Evolutionary conservation across 1,140 invertebrate species (phyloP), one percentile per base, ranked within the genome.

Genomic region (Bradysia coprophila): DNA sequence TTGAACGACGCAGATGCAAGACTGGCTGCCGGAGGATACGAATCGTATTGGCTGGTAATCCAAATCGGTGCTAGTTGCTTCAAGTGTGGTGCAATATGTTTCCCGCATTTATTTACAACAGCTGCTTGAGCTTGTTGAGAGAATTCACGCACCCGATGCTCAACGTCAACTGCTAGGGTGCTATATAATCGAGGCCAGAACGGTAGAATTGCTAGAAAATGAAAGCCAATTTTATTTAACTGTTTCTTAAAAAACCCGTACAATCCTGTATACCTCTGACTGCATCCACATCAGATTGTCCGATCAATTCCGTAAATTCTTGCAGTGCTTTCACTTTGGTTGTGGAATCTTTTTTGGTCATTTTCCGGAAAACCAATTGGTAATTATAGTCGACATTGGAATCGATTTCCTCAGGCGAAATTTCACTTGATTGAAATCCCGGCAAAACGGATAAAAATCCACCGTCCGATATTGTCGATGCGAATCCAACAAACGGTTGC

Each of bases 301-400:
- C 64, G 46, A 83, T 76, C 3, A 84, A 50, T 5, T 69, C 65
- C 28, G 67, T 61, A 56, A 89, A 81, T 60, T 90, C 84, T 63
- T 85, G 78, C 16, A 88, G 56, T 4, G 82, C 84, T 77, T 90
- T 91, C 24, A 79, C 68, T 61, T 86, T 90, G 4, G 88, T 93
- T 2, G 75, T 77, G 3, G 73, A 61, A 72, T 92, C 86, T 56
- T 84, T 88, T 57, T 93, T 93, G 19, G 71, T 73, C 62, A 92
- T 71, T 63, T 82, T 82, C 43, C 78, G 78, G 15, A 83, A 57
- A 21, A 75, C 65, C 6, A 81, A 51, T 50, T 76, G 73, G 51
- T 77, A 73, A 50, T 68, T 67, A 15, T 68, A 59, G 51, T 72
- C 69, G n/a, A 79, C 59, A 43, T 61, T 65, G 4, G 65, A 59